Conservation (phyloP, 2,113 vertebrate species). For the Chitala chitala region DNA sequence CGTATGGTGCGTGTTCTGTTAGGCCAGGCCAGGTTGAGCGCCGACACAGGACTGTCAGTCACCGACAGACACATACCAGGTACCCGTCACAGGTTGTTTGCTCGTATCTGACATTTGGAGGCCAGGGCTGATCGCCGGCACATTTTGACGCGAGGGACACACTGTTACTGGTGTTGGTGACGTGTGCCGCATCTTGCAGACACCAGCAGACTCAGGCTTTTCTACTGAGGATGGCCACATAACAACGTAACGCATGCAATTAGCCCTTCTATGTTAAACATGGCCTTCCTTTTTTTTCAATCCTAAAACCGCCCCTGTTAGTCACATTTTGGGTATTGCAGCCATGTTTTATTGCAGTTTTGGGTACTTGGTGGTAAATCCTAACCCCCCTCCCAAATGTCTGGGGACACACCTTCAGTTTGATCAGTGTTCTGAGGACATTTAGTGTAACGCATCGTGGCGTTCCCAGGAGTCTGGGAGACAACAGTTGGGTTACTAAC, state of each 20-base stretch:
- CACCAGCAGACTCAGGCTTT: too few relatives aligned
- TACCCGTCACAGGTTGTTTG: neutral
- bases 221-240: too few relatives aligned
- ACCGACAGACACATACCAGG: neutral
- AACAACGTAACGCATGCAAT: too few relatives aligned
- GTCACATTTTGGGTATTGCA: neutral
- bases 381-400: too few relatives aligned
- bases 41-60: neutral
- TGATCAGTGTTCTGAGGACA: neutral
- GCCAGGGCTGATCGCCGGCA: neutral
- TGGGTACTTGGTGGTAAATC: too few relatives aligned
- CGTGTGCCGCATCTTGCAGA: neutral
- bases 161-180: neutral
- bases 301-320: neutral
- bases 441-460: neutral
- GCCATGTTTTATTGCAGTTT: neutral
- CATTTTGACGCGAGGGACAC: neutral
- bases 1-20: neutral
- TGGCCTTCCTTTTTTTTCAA: too few relatives aligned
- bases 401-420: too few relatives aligned
- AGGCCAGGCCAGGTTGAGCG: neutral
- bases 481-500: conserved; percentile 11
- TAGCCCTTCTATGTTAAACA: too few relatives aligned
- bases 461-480: neutral
- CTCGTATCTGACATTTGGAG: neutral